Evolutionary conservation across 1,140 invertebrate species (phyloP).

Genomic region (Eueides isabella): DNA sequence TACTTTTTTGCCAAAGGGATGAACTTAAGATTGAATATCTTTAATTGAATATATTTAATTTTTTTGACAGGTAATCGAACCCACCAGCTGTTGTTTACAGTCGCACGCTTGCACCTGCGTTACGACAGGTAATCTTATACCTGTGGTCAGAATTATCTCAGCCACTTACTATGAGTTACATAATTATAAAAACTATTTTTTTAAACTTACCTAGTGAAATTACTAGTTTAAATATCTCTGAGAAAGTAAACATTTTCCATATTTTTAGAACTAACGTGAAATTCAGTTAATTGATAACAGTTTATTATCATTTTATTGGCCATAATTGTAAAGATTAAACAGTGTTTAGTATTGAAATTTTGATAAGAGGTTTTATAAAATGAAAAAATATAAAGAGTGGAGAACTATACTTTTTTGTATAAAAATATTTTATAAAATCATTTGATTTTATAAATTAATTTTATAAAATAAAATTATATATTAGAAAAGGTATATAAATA

Average conservation of each 20-base stretch:
- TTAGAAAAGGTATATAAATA: neutral
- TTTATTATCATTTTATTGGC: neutral
- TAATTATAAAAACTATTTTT: neutral
- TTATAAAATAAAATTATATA: no score
- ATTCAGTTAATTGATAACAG: neutral
- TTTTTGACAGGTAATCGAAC: no score
- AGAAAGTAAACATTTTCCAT: neutral
- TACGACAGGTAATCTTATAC: no score
- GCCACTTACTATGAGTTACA: neutral
- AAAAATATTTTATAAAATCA: no score
- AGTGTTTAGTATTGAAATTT: neutral
- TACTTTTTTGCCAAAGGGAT: no score
- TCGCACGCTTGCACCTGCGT: no score
- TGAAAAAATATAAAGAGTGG: neutral
- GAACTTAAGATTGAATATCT: no score
- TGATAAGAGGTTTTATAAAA: neutral
- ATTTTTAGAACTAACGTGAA: neutral
- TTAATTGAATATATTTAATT: no score
- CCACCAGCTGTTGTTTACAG: no score
- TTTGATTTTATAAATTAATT: neutral
- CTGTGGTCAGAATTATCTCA: no score
- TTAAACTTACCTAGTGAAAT: neutral
- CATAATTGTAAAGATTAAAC: conserved; percentile 3
- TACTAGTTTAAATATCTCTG: neutral
- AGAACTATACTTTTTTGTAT: neutral